Evolutionary conservation across 2,797 vertebrate genomes (phyloP).

Genomic region (Morus bassanus): DNA sequence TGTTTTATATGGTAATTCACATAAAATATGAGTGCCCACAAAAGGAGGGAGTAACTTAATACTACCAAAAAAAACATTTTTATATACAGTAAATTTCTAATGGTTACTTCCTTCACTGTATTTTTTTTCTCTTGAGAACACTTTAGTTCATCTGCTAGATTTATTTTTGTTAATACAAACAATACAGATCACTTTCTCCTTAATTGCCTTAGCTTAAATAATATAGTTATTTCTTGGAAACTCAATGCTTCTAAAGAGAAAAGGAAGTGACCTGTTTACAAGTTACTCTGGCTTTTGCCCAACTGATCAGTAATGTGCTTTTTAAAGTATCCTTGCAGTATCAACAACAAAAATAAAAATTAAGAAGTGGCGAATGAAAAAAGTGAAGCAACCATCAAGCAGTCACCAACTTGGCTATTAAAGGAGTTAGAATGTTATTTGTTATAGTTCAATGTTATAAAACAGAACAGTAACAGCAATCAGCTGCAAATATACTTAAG

Average conservation of each 20-base stretch:
- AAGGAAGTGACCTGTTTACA: background rate
- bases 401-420: background rate
- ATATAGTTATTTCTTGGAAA: background rate
- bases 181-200: background rate
- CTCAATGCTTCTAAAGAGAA: background rate
- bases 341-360: background rate
- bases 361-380: background rate
- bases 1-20: background rate
- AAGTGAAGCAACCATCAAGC: background rate
- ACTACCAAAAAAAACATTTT: background rate
- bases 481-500: constrained; percentile 49
- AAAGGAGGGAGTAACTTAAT: background rate
- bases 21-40: background rate
- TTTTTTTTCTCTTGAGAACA: background rate
- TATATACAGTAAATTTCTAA: background rate
- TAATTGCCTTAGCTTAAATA: background rate
- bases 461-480: constrained; percentile 35
- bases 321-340: background rate
- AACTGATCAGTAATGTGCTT: background rate
- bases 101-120: background rate
- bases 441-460: background rate
- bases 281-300: background rate
- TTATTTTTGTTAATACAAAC: constrained; percentile 1
- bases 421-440: background rate
- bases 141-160: background rate